A percentile compares a stretch with the other conserved stretches of the same genome.
Conservation (phyloP, 2,797 vertebrate species). For the Dermochelys coriacea region DNA sequence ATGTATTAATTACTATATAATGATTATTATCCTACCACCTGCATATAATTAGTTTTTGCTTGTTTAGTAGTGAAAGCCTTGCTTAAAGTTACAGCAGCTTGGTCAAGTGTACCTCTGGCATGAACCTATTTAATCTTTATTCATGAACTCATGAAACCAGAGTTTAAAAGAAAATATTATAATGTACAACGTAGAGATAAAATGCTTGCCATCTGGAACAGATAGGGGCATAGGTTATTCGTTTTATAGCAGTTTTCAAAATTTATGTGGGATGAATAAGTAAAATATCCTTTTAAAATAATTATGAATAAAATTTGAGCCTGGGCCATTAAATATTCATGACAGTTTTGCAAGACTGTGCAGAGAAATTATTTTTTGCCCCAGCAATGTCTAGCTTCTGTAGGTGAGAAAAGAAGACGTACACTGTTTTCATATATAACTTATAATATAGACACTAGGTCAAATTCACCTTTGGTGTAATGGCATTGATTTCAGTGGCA, state of each 20-base stretch:
- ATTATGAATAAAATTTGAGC: background rate
- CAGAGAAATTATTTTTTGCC: background rate
- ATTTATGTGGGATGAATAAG: background rate
- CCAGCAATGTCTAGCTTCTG: background rate
- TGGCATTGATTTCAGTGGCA: background rate
- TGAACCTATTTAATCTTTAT: background rate
- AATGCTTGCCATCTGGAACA: background rate
- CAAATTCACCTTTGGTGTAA: background rate
- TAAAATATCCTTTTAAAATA: background rate
- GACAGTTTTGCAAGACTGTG: background rate
- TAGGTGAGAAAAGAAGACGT: background rate
- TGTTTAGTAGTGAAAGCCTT: background rate
- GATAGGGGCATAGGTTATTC: background rate
- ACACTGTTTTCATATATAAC: background rate
- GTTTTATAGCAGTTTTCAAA: background rate
- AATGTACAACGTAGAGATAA: background rate
- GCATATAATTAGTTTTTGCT: background rate
- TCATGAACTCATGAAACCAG: accelerated
- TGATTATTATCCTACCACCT: background rate
- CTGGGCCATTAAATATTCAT: background rate
- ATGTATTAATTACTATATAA: background rate
- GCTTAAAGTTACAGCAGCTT: background rate
- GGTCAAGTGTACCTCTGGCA: background rate
- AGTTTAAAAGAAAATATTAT: background rate
- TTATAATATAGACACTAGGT: background rate